phyloP scores from a whole-genome alignment of 1,140 invertebrate genomes.

The Leptinotarsa lineolata region DNA sequence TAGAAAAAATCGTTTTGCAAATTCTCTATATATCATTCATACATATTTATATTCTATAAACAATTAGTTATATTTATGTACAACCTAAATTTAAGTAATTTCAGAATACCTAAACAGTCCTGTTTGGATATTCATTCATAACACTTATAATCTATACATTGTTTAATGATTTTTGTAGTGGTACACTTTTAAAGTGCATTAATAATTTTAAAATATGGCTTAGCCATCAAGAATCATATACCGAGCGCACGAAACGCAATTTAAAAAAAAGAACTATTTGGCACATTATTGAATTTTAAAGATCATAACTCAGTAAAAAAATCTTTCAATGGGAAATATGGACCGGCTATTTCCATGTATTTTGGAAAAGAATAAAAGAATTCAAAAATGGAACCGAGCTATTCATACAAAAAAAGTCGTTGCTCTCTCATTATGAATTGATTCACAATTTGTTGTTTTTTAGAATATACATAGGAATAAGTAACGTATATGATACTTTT shows the following conservation, averaged over 20 bases:
- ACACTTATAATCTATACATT: conserved; percentile 50
- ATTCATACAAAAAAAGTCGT: too few relatives aligned
- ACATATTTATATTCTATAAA: conserved; percentile 43
- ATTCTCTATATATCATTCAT: conserved; percentile 40
- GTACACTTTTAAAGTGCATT: conserved; percentile 53
- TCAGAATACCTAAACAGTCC: conserved; percentile 26
- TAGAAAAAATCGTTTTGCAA: conserved; percentile 34
- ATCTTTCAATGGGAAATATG: conserved; percentile 3
- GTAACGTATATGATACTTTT: too few relatives aligned
- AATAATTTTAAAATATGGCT: conserved; percentile 46
- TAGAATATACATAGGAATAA: too few relatives aligned
- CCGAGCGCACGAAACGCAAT: conserved; percentile 47
- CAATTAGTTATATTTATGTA: conserved; percentile 40
- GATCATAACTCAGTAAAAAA: conserved; percentile 18
- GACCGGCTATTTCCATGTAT: not conserved
- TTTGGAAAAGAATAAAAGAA: too few relatives aligned
- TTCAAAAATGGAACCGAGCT: too few relatives aligned
- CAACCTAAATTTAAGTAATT: conserved; percentile 35
- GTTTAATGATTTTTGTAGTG: conserved; percentile 47
- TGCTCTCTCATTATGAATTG: too few relatives aligned
- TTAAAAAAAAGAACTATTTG: conserved; percentile 39
- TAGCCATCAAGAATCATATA: conserved; percentile 47
- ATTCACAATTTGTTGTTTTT: too few relatives aligned
- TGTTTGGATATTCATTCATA: conserved; percentile 35
- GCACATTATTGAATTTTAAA: conserved; percentile 41